Evolutionary conservation across 2,888 invertebrate species (phyloP).

Genomic region (Mongoloraphidia duomilia): DNA sequence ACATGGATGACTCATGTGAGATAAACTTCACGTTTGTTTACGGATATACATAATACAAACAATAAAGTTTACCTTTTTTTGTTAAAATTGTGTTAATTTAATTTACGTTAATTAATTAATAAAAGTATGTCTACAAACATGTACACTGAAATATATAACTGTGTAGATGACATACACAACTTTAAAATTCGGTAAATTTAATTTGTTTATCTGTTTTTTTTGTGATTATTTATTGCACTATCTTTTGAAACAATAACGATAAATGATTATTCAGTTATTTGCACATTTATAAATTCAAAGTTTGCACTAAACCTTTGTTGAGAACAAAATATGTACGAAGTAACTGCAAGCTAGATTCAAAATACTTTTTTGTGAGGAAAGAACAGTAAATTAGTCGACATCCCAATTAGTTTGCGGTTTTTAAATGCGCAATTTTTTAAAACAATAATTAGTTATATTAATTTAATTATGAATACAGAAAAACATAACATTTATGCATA

Average conservation of each 20-base stretch:
- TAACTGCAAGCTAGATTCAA: too few relatives aligned
- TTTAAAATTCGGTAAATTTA: constrained; percentile 36
- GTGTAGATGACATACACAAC: constrained; percentile 34
- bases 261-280: constrained; percentile 4
- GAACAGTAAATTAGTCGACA: too few relatives aligned
- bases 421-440: too few relatives aligned
- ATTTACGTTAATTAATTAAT: not conserved
- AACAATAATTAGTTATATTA: too few relatives aligned
- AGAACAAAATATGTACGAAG: too few relatives aligned
- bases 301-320: too few relatives aligned
- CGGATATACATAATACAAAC: not conserved
- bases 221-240: constrained; percentile 10
- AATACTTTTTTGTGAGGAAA: too few relatives aligned
- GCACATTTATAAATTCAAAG: constrained; percentile 1
- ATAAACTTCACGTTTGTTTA: not conserved
- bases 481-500: too few relatives aligned
- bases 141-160: constrained; percentile 33
- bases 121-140: not conserved
- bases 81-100: not conserved
- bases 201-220: constrained; percentile 10
- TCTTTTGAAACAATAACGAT: not conserved
- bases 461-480: too few relatives aligned
- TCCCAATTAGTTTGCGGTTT: too few relatives aligned
- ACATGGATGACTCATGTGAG: not conserved
- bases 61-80: not conserved